Evolutionary conservation across 30 jellyfish, hydroid and myxozoan genomes (phyloP).

Genomic region (Rhopilema esculentum): DNA sequence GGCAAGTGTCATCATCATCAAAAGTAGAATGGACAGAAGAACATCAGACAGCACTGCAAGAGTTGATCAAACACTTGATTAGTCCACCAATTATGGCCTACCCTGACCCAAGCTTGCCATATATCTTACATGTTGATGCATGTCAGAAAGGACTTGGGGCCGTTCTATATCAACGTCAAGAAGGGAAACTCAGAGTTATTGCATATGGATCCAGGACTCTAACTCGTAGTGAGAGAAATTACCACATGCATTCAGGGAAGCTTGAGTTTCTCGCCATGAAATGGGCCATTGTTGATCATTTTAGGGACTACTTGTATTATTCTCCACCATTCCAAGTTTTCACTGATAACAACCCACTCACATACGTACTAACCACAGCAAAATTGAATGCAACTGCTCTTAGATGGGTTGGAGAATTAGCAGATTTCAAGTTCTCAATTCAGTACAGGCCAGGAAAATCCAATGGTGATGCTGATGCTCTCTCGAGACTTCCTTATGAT

Average conservation of each 20-base stretch:
- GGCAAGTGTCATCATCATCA: constrained; percentile 52
- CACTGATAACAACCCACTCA: no score
- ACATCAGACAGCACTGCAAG: constrained; percentile 55
- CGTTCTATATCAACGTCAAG: constrained; percentile 50
- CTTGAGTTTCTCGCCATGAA: constrained; percentile 71
- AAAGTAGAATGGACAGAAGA: constrained; percentile 29
- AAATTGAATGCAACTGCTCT: no score
- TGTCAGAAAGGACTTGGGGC: constrained; percentile 56
- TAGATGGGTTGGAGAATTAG: no score
- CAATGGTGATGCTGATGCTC: no score
- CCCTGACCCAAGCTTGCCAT: constrained; percentile 55
- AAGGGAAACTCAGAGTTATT: constrained; percentile 49
- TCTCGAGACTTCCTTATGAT: no score
- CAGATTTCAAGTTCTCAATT: no score
- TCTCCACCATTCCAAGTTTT: no score
- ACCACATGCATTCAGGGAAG: constrained; percentile 58
- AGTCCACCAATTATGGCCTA: constrained; percentile 68
- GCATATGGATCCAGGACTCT: constrained; percentile 54
- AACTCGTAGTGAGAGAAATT: constrained; percentile 50
- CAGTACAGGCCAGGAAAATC: no score
- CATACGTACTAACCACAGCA: no score
- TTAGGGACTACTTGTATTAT: no score
- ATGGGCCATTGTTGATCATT: no score
- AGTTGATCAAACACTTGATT: constrained; percentile 16
- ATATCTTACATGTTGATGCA: constrained; percentile 42